Base-by-base conservation (phyloP, 1,140 invertebrate species). In the Sarcophaga peregrina region DNA sequence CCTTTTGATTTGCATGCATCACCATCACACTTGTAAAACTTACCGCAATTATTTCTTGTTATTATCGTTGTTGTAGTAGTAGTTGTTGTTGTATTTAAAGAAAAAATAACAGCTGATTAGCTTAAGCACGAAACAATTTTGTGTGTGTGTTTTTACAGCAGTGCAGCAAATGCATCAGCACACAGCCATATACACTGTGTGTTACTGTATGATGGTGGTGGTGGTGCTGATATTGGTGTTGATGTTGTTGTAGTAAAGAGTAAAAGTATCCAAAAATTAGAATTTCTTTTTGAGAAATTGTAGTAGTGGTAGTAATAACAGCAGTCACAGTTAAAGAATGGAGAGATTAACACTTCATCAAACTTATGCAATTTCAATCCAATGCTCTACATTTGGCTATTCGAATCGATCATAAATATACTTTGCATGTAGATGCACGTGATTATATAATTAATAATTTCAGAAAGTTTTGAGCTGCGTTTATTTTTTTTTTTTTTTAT, bases 31-130 rank as follows among this genome's bases (percentile, higher is more conserved):
- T 62, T n/a, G n/a, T 68, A 58, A 68, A 68, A 68, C 62, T 68
- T 68, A 68, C 62, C 62, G 62, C 20, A 20, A 68, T 58, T 68
- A 68, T 68, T 58, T 68, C 8, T 68, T 68, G 62, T 68, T 8
- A 9, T 68, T 25, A 20, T 68, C 20, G 62, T 68, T 68, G 62
- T 20, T 6, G 62, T 20, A 20, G 62, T 20, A 37, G 25, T 37
- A 37, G 25, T 37, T 37, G 25, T 37, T 37, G 25, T 37, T 37
- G 25, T 37, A 4, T 37, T 37, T n/a, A n/a, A n/a, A n/a, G n/a
- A 37, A 37, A 37, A 37, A 37, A 37, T 15, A 62, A 68, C 62
- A 68, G 62, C 62, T 68, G 62, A 68, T 68, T 68, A n/a, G n/a
- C 62, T 68, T 68, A 8, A 68, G 7, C 17, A 25, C 17, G 62